A percentile compares a stretch with the other conserved stretches of the same genome.
Conservation (phyloP, 2,888 invertebrate genomes). For the Chrysodeixis includens region DNA sequence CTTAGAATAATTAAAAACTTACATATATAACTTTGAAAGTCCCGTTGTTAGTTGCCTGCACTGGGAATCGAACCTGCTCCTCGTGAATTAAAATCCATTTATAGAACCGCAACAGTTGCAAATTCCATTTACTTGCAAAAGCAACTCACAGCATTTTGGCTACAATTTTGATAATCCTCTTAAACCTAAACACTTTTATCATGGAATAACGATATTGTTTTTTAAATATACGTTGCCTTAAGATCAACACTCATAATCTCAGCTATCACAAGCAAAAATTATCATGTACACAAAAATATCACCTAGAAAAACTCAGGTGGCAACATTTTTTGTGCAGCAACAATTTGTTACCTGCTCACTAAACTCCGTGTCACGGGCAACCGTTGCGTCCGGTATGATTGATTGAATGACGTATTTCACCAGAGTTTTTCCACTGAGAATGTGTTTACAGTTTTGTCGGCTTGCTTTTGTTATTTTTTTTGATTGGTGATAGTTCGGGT, state of each 20-base stretch:
- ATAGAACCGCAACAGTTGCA: no score
- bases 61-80: no score
- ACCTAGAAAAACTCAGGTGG: conserved; percentile 25
- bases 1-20: no score
- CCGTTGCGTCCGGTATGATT: conserved; percentile 53
- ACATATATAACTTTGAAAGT: no score
- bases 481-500: not conserved
- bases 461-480: not conserved
- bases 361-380: conserved; percentile 57
- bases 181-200: no score
- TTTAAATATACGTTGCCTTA: not conserved
- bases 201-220: no score
- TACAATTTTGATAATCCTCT: no score
- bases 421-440: conserved; percentile 37
- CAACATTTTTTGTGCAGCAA: conserved; percentile 47
- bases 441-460: conserved; percentile 9
- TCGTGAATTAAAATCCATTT: no score
- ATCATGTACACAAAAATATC: not conserved
- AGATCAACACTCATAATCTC: not conserved
- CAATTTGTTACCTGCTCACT: conserved; percentile 56
- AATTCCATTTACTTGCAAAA: no score
- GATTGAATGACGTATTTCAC: conserved; percentile 56
- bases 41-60: no score
- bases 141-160: no score
- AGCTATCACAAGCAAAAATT: not conserved